Evolutionary conservation across 2,113 vertebrate genomes (phyloP).

Genomic region (Tricholaema leucomelas): DNA sequence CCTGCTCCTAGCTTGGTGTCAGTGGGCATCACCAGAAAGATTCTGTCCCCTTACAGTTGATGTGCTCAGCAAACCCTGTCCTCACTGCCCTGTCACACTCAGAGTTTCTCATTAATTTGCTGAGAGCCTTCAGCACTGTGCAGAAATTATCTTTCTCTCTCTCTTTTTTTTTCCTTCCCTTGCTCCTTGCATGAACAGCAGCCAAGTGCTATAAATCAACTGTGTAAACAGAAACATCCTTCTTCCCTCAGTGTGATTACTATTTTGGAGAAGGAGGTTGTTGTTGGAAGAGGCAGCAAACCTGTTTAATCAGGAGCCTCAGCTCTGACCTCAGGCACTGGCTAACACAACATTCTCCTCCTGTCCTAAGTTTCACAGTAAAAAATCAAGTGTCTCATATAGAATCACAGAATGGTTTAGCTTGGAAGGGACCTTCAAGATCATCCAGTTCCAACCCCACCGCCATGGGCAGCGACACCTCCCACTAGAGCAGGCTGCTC

Average conservation of each 20-base stretch:
- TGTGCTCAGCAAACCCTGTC: neutral
- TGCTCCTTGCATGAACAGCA: neutral
- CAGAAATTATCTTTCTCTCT: neutral
- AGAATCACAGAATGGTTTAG: no score
- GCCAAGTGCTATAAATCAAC: neutral
- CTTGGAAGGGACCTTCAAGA: no score
- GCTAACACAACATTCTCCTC: neutral
- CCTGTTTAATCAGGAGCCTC: neutral
- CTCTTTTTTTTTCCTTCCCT: neutral
- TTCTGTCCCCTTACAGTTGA: no score
- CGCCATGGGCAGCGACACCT: no score
- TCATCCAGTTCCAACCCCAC: no score
- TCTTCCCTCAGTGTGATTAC: constrained; percentile 1
- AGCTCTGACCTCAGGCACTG: neutral
- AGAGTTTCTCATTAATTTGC: neutral
- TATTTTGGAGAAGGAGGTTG: neutral
- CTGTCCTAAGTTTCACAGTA: neutral
- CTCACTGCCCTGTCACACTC: neutral
- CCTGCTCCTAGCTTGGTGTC: no score
- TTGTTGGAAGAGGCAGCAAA: neutral
- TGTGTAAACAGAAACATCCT: constrained; percentile 12
- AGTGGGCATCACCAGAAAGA: no score
- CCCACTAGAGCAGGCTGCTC: no score
- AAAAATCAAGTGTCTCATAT: neutral
- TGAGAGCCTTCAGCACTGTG: neutral